These are phyloP conservation scores for Zaprionus africanus DNA, from an alignment of 1,140 invertebrate genomes.

Conservation along the genomic window DNA sequence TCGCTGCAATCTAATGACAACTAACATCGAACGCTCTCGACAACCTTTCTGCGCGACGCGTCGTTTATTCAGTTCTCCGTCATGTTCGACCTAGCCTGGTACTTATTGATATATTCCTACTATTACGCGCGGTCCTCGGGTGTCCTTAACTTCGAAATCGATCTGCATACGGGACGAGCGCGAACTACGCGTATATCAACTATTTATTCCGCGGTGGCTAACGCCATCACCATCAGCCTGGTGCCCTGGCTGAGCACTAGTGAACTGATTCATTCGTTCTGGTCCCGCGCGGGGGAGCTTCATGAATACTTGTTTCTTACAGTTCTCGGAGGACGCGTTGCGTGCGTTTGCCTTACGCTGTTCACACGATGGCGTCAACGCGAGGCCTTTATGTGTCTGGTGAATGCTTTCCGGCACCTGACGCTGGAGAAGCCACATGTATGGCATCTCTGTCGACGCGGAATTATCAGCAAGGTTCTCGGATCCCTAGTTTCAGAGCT, in stretches of 20 bases:
- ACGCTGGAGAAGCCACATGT: constrained; percentile 30
- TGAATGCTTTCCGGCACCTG: constrained; percentile 22
- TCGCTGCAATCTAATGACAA: background rate
- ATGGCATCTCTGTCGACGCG: constrained; percentile 22
- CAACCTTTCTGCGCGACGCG: background rate
- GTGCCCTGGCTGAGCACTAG: background rate
- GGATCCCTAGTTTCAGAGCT: background rate
- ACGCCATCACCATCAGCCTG: constrained; percentile 15
- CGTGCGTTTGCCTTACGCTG: constrained; percentile 27
- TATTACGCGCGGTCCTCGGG: constrained; percentile 38
- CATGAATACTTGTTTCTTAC: constrained; percentile 45
- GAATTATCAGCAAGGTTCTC: constrained; percentile 28
- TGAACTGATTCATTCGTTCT: background rate
- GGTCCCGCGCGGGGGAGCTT: constrained; percentile 12
- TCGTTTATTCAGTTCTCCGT: constrained; percentile 22
- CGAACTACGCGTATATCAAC: constrained; percentile 26
- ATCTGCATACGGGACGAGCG: constrained; percentile 37
- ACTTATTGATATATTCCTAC: constrained; percentile 39
- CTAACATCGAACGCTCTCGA: background rate
- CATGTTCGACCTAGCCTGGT: constrained; percentile 50
- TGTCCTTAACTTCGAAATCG: constrained; percentile 51
- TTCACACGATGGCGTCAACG: constrained; percentile 45
- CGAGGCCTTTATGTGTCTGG: constrained; percentile 10
- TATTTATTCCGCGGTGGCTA: constrained; percentile 32
- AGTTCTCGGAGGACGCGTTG: constrained; percentile 19